Conservation (phyloP, 2,797 vertebrate genomes). For the Megaceryle alcyon region DNA sequence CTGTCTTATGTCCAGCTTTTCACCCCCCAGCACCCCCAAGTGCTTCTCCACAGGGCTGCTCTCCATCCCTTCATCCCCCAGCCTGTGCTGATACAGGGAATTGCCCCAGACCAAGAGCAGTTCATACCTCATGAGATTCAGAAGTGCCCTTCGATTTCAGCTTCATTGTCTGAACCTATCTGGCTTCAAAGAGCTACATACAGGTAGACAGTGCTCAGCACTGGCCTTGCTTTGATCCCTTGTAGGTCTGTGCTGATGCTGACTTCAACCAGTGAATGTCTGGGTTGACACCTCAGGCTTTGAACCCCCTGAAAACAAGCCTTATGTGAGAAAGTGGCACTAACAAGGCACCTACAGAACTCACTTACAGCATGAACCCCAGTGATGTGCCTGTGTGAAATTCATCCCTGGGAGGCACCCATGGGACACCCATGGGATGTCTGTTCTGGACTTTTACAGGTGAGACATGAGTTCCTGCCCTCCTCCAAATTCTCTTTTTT, state of each 20-base stretch:
- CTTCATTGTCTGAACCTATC: background rate
- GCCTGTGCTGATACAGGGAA: too few relatives aligned
- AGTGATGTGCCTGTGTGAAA: background rate
- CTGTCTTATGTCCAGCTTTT: too few relatives aligned
- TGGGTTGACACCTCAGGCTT: background rate
- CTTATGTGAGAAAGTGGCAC: background rate
- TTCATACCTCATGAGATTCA: too few relatives aligned
- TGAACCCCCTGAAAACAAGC: background rate
- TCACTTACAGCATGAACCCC: rapidly evolving
- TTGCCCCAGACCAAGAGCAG: too few relatives aligned
- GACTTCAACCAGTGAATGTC: background rate
- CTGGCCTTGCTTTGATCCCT: background rate
- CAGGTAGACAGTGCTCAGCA: background rate
- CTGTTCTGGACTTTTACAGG: background rate
- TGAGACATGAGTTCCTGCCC: background rate
- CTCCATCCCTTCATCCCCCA: too few relatives aligned
- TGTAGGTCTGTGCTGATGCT: background rate
- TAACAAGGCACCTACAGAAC: background rate
- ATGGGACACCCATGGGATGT: background rate
- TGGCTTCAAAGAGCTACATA: background rate
- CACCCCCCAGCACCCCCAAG: too few relatives aligned
- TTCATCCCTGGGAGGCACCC: background rate
- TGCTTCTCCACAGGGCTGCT: too few relatives aligned
- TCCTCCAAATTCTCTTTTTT: background rate
- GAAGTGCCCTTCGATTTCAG: background rate